Conservation (phyloP, 2,797 vertebrate species). For the Tenualosa thibaudeaui region DNA sequence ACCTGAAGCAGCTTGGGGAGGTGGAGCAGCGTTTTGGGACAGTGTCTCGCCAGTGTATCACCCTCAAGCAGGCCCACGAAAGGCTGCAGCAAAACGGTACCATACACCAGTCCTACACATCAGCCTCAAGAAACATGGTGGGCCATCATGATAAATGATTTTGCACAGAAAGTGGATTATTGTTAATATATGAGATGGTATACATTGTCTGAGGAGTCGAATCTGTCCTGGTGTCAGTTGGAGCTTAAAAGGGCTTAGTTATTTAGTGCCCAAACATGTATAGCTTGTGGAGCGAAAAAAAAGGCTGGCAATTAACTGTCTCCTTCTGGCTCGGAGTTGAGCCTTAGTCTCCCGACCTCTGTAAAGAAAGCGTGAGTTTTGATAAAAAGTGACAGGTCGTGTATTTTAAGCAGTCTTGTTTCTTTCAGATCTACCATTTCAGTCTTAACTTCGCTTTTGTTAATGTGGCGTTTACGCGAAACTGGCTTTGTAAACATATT, state of each 20-base stretch:
- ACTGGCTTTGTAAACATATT: slow-evolving; percentile 50
- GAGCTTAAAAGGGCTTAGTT: background rate
- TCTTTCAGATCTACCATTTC: slow-evolving; percentile 34
- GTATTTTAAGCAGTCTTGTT: slow-evolving; percentile 34
- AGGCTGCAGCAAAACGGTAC: slow-evolving; percentile 87
- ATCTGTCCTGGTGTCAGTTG: background rate
- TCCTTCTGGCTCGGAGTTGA: background rate
- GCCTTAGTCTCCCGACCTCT: background rate
- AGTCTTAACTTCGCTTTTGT: slow-evolving; percentile 32
- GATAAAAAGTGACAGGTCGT: slow-evolving; percentile 18
- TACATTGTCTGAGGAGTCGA: background rate
- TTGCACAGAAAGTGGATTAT: background rate
- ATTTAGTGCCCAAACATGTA: background rate
- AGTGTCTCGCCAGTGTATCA: slow-evolving; percentile 76
- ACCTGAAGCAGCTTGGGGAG: slow-evolving; percentile 86
- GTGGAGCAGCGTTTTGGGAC: slow-evolving; percentile 78
- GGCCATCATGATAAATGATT: background rate
- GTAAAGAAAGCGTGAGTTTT: slow-evolving; percentile 18
- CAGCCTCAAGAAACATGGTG: background rate
- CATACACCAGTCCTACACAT: slow-evolving; percentile 28
- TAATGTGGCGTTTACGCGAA: slow-evolving; percentile 43
- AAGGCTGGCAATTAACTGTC: background rate
- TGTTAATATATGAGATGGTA: background rate
- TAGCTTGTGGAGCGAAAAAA: background rate
- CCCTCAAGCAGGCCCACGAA: slow-evolving; percentile 80